Percentiles rank a stretch among this genome's conserved stretches.
These are phyloP conservation scores for Cyprinodon diabolis DNA, from an alignment of 2,797 vertebrate genomes.

Conservation along the genomic window DNA sequence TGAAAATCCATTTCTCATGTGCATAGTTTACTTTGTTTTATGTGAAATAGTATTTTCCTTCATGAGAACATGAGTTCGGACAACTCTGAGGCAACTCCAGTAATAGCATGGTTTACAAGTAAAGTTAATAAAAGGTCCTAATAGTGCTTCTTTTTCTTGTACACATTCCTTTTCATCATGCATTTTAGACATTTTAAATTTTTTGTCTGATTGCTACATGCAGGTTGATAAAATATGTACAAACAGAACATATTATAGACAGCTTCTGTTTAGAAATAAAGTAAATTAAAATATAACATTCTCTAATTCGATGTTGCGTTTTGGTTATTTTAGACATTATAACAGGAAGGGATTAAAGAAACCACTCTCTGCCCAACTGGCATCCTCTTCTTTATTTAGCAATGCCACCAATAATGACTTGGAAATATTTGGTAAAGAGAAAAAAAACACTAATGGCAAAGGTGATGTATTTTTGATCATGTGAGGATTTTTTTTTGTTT, in stretches of 20 bases:
- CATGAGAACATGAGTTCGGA: constrained; percentile 13
- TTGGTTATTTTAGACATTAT: constrained; percentile 7
- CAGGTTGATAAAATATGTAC: constrained; percentile 36
- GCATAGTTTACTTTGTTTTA: background rate
- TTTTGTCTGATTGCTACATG: constrained; percentile 4
- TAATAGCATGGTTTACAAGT: constrained; percentile 26
- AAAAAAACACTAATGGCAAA: too few species aligned
- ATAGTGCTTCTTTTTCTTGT: constrained; percentile 13
- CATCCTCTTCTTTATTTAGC: too few species aligned
- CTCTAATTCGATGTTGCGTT: constrained; percentile 8
- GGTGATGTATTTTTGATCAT: too few species aligned
- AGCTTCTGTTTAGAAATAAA: constrained; percentile 17
- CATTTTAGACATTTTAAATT: constrained; percentile 40
- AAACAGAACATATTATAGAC: constrained; percentile 20
- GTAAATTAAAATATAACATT: constrained; percentile 9
- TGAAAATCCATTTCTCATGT: background rate
- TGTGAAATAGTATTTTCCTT: constrained; percentile 16
- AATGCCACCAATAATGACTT: too few species aligned
- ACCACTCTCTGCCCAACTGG: background rate
- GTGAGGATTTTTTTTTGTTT: too few species aligned
- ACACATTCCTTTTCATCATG: constrained; percentile 48
- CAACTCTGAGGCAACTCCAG: constrained; percentile 6
- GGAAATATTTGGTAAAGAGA: too few species aligned
- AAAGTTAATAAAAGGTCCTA: constrained; percentile 25
- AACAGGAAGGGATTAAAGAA: constrained; percentile 10